Evolutionary conservation across 2,888 invertebrate species (phyloP).

Genomic region (Pammene fasciana): DNA sequence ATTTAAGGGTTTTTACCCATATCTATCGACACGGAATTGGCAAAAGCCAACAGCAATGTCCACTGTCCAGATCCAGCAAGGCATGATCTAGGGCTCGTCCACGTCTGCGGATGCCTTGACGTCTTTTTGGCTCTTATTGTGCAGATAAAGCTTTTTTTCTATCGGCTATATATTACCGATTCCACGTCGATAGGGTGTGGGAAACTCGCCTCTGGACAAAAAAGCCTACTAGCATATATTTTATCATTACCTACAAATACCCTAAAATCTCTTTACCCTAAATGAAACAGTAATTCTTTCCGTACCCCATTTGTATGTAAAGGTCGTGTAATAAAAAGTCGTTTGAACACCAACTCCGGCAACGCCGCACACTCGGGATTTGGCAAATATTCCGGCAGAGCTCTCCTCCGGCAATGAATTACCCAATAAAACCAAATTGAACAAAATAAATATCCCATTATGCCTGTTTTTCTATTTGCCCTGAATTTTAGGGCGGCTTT

Average conservation of each 20-base stretch:
- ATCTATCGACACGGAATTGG: too few relatives aligned
- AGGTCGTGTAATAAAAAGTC: conserved; percentile 66
- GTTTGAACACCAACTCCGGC: conserved; percentile 54
- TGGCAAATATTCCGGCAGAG: conserved; percentile 61
- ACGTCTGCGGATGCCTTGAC: too few relatives aligned
- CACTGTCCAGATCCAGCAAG: too few relatives aligned
- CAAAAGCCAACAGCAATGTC: too few relatives aligned
- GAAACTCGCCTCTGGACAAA: too few relatives aligned
- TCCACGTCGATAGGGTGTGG: too few relatives aligned
- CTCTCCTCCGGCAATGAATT: conserved; percentile 74
- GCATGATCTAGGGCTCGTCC: too few relatives aligned
- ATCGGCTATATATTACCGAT: too few relatives aligned
- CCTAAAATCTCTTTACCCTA: conserved; percentile 46
- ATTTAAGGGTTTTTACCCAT: too few relatives aligned
- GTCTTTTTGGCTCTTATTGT: too few relatives aligned
- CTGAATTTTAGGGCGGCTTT: conserved; percentile 52
- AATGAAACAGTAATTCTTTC: conserved; percentile 61
- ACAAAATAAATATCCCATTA: conserved; percentile 77
- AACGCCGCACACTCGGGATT: conserved; percentile 65
- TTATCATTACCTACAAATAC: conserved; percentile 25
- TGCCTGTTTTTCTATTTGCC: conserved; percentile 69
- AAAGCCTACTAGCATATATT: conserved; percentile 5
- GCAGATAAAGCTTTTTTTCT: too few relatives aligned
- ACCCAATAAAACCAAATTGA: conserved; percentile 81
- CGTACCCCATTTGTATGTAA: conserved; percentile 71